These are phyloP conservation scores for Simalia tracyae DNA, from an alignment of 2,797 vertebrate species.

Conservation along the genomic window DNA sequence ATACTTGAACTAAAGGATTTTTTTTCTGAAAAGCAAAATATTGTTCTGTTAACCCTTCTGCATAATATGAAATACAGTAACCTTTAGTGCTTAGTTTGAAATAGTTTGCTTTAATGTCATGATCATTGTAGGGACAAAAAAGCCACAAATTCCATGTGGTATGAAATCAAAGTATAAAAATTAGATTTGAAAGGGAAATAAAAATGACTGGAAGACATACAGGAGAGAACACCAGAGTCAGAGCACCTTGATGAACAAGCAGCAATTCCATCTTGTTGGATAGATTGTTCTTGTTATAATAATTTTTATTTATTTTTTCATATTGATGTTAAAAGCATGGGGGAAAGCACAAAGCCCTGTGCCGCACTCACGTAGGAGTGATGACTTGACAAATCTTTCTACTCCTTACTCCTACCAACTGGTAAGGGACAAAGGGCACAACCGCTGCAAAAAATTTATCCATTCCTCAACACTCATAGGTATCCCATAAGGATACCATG, in stretches of 20 bases:
- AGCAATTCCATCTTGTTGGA: neutral
- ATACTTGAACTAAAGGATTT: neutral
- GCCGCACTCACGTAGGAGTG: neutral
- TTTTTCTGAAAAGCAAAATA: constrained; percentile 33
- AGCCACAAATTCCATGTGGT: constrained; percentile 15
- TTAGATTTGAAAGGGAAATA: constrained; percentile 30
- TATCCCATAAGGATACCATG: neutral
- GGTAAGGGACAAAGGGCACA: neutral
- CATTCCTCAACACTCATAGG: neutral
- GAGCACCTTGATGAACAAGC: neutral
- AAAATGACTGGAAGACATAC: constrained; percentile 13
- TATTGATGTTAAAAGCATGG: neutral
- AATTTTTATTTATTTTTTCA: neutral
- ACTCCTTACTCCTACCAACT: neutral
- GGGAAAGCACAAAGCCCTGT: neutral
- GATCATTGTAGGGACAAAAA: constrained; percentile 29
- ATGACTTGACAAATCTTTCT: neutral
- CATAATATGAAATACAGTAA: neutral
- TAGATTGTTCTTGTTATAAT: neutral
- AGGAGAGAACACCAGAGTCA: neutral
- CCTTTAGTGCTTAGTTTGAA: constrained; percentile 1
- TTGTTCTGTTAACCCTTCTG: constrained; percentile 36
- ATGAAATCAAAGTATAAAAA: constrained; percentile 8
- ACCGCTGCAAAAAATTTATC: neutral
- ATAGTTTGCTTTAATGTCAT: constrained; percentile 41